Evolutionary conservation across 2,113 vertebrate species (phyloP), one percentile per base, ranked within the genome.

Genomic region (Panthera uncia): DNA sequence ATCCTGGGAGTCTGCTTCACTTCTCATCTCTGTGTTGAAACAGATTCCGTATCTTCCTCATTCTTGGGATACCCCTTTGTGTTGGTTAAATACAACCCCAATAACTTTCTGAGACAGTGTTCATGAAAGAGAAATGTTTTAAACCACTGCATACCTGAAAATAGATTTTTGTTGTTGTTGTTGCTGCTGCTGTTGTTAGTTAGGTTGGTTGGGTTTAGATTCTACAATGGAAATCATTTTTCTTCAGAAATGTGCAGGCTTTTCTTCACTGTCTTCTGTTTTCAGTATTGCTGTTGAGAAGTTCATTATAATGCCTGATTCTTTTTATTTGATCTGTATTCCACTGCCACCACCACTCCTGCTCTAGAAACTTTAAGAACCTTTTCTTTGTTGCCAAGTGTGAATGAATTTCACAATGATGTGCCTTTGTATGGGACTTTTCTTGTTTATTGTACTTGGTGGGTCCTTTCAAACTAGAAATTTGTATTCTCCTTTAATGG

Each of bases 31-130:
- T 80, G 7, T 93, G 27, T 81, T 76, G 38, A 78, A 93, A 85
- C 14, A 18, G 19, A 82, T 79, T 68, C 23, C 4, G 13, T 31
- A 11, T 93, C 78, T 89, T 96, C 23, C 6, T 73, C 6, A 10
- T 96, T 69, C 78, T 94, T 95, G 45, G 69, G 25, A 73, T 93
- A 81, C 14, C 14, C 71, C 57, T 97, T 89, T 98, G n/a, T 74
- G 66, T 86, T 74, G 38, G 19, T 95, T 25, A n/a, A 86, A 5
- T 92, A 57, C 25, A 94, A 89, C 11, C 33, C 66, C 8, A 57
- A 5, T 76, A 85, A 25, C 50, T 96, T 93, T 85, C 78, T 92
- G 78, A 80, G 81, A 86, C 93, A 33, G 29, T 13, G 23, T 85
- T 12, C 38, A 33, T 74, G 29, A 95, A 89, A 92, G 66, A 52